Conservation (phyloP, 2,797 vertebrate species). For the Amblyopsis hoosieri region DNA sequence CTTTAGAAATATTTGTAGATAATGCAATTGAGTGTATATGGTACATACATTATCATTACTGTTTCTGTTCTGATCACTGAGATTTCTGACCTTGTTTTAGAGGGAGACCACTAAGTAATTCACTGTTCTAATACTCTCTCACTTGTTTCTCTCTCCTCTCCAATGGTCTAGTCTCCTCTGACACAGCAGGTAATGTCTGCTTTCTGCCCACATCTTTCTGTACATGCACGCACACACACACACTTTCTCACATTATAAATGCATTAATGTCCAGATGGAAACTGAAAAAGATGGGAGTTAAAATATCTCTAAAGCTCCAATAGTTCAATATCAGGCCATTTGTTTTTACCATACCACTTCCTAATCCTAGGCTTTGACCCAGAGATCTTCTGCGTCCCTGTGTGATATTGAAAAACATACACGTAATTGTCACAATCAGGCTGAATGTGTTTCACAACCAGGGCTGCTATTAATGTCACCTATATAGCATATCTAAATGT, state of each 20-base stretch:
- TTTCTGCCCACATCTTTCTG: conserved; percentile 55
- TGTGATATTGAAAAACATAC: too few species aligned
- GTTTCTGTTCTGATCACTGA: too few species aligned
- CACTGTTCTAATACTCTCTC: conserved; percentile 66
- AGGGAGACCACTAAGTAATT: neutral
- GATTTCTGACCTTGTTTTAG: neutral
- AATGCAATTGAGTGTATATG: too few species aligned
- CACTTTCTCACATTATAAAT: conserved; percentile 2
- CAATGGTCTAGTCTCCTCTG: conserved; percentile 85
- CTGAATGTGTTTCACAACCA: too few species aligned
- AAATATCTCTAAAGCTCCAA: conserved; percentile 10
- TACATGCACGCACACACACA: conserved; percentile 28
- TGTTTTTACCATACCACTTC: conserved; percentile 18
- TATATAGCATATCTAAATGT: too few species aligned
- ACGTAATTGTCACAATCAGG: too few species aligned
- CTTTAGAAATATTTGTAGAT: too few species aligned
- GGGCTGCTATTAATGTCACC: too few species aligned
- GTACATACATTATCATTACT: too few species aligned
- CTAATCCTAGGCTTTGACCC: conserved; percentile 23
- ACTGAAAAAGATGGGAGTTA: conserved; percentile 8
- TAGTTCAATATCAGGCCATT: conserved; percentile 11
- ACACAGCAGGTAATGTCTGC: conserved; percentile 87
- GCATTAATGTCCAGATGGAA: conserved; percentile 24
- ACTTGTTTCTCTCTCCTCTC: conserved; percentile 77
- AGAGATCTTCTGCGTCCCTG: conserved; percentile 25